Evolutionary conservation across 2,888 invertebrate species (phyloP).

Genomic region (Apodemia duryi): DNA sequence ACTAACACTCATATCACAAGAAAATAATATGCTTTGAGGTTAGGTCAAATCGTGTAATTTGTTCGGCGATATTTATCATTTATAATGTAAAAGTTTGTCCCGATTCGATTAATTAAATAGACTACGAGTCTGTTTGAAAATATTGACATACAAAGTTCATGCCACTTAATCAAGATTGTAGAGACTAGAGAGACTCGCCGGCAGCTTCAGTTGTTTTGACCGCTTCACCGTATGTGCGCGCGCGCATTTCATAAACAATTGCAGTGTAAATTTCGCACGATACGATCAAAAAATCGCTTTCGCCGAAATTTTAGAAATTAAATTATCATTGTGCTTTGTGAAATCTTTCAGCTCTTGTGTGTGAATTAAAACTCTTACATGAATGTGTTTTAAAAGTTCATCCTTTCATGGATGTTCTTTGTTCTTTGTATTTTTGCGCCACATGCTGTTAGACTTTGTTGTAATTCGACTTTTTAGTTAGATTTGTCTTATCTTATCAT

Average conservation of each 20-base stretch:
- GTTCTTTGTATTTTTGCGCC: neutral
- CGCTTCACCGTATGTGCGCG: conserved; percentile 52
- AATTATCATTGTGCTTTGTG: conserved; percentile 6
- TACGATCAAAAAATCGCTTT: conserved; percentile 2
- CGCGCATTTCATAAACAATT: conserved; percentile 38
- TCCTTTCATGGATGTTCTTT: neutral
- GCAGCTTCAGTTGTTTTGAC: conserved; percentile 71
- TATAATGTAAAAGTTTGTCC: neutral
- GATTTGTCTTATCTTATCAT: neutral
- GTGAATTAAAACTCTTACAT: neutral
- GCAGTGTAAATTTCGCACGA: conserved; percentile 27
- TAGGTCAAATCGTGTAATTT: too few species aligned
- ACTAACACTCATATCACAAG: neutral
- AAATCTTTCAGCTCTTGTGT: neutral
- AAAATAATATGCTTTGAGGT: neutral
- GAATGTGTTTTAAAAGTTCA: neutral
- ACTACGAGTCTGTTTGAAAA: neutral
- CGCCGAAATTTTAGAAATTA: conserved; percentile 15
- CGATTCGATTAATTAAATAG: neutral
- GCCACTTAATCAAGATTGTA: neutral
- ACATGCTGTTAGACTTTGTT: neutral
- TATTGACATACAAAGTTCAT: neutral
- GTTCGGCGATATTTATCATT: too few species aligned
- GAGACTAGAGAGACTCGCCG: conserved; percentile 1
- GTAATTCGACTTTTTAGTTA: neutral